Evolutionary conservation across 2,797 vertebrate genomes (phyloP), one percentile per base, ranked within the genome.

Genomic region (Halcyon badia): DNA sequence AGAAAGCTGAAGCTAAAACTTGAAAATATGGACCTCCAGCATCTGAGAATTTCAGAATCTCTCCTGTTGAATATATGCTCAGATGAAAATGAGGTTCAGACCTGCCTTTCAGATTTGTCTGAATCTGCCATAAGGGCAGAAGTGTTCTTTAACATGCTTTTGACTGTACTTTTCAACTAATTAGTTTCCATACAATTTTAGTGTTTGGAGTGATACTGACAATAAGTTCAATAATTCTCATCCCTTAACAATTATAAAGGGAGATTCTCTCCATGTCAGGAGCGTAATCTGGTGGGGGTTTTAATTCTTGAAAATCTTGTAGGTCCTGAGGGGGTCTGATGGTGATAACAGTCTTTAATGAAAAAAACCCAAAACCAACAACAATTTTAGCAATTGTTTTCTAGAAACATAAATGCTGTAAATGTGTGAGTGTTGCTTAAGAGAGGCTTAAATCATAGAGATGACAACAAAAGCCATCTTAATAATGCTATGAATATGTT

Each of bases 121-220:
- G 4, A 66, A 28, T 48, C 25, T 8, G 48, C 31, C 3, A 0
- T 10, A 26, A 31, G 39, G 37, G 58, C 51, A 83, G 75, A 37
- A 93, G 21, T 35, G n/a, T 20, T 57, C 24, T 69, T 65, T 20
- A 30, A n/a, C 10, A 1, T 26, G 24, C 28, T 73, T 7, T 10
- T 69, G 49, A 24, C 48, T 49, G 21, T 79, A 39, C 56, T 66
- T 76, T 58, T 18, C 46, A 21, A 31, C 12, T 19, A 12, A 11
- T 24, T 3, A 25, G 14, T 17, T 52, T 56, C 57, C 4, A 0
- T 22, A 2, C 6, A 11, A 2, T 12, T 58, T 4, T 1, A 30
- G 46, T n/a, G 8, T 65, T 77, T 48, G 54, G 49, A 64, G 22
- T 19, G 31, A n/a, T 33, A 8, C 25, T 62, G 78, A 9, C 64